Evolutionary conservation across 2,888 invertebrate genomes (phyloP).

Genomic region (Eupelmus urozonus): DNA sequence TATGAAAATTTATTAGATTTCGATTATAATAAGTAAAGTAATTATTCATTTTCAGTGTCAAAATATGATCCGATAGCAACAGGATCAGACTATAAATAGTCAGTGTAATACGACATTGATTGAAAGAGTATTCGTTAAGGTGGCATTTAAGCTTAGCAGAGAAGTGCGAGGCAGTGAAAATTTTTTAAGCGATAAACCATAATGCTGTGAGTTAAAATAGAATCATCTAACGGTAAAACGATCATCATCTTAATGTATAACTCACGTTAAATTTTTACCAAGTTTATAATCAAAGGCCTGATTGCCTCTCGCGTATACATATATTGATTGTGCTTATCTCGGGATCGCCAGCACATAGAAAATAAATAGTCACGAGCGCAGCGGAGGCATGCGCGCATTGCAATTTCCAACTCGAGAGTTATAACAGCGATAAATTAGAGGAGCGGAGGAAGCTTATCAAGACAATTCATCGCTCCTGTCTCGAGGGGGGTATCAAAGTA

Average conservation of each 20-base stretch:
- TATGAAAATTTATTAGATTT: too few species aligned
- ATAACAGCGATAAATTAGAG: conserved; percentile 46
- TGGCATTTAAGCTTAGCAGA: too few species aligned
- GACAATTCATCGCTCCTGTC: conserved; percentile 30
- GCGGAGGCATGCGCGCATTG: conserved; percentile 32
- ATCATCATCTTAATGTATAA: conserved; percentile 9
- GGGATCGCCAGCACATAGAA: conserved; percentile 28
- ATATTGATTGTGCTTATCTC: conserved; percentile 34
- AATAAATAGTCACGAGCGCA: conserved; percentile 44
- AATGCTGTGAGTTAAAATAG: neutral
- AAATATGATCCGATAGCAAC: too few species aligned
- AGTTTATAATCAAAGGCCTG: conserved; percentile 26
- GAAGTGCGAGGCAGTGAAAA: neutral
- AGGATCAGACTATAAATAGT: too few species aligned
- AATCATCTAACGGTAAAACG: conserved; percentile 25
- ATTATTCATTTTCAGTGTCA: too few species aligned
- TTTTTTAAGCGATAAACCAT: neutral
- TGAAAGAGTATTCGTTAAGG: too few species aligned
- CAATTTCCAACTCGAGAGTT: conserved; percentile 41
- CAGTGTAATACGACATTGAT: too few species aligned
- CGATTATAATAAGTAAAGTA: too few species aligned
- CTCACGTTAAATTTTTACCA: conserved; percentile 12
- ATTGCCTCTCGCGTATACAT: conserved; percentile 15
- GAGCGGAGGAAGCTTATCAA: conserved; percentile 38
- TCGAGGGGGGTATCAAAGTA: conserved; percentile 24